Base-by-base conservation (phyloP, 2,113 vertebrate genomes). In the Pelusios castaneus region DNA sequence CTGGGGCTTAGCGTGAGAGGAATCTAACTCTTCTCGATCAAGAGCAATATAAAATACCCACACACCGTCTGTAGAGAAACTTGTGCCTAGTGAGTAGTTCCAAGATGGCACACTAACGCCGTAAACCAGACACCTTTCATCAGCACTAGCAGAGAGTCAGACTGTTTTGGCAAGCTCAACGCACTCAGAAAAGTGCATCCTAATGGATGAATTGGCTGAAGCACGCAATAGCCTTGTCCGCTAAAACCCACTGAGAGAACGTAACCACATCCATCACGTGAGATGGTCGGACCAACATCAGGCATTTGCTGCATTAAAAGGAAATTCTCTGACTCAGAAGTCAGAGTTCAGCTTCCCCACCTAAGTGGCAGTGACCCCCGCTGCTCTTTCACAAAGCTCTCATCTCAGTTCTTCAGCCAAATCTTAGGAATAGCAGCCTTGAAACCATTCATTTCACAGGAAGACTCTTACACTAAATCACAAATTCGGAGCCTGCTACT, bases 311-410 rank as follows among this genome's bases (percentile, higher is more conserved):
- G 27, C 10, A 87, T 76, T 3, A 93, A 51, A 0, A 77, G 58
- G 31, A 93, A 81, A 85, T 73, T 13, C 43, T 81, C 88, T 84
- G 85, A 60, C 81, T 95, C 70, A 88, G 75, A 94, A 93, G 58
- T 63, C 21, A 27, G 63, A 70, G 63, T 70, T n/a, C 79, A 88
- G 56, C 63, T 86, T 82, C 77, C 90, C 86, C 56, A 81, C 21
- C 47, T 77, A 10, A 1, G 63, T n/a, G 5, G 80, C 51, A 78
- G 38, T 29, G 93, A 75, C 10, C 84, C 88, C 88, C 13, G 43
- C 16, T 95, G 85, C 81, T 88, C 84, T 52, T 56, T 95, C 84
- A 60, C 52, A 19, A 81, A 79, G 24, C 25, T 76, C 73, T 76
- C 73, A 2, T 45, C 6, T 45, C 41, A 25, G 38, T 45, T 76